Conservation (phyloP, 2,888 invertebrate genomes). For the Andrena fulva region DNA sequence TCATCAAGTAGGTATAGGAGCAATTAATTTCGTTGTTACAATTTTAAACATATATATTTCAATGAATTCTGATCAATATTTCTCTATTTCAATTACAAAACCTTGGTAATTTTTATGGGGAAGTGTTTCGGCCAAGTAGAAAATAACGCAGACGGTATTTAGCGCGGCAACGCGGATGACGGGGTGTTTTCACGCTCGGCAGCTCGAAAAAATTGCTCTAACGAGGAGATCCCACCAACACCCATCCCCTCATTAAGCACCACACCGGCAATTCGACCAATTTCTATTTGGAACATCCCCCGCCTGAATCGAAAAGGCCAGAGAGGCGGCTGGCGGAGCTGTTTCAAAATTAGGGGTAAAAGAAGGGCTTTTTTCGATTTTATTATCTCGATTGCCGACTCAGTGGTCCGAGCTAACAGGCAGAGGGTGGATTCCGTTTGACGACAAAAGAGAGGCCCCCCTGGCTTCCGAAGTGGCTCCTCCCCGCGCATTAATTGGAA, state of each 20-base stretch:
- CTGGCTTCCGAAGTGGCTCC: conserved; percentile 35
- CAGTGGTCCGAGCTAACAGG: conserved; percentile 65
- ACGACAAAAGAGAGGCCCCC: conserved; percentile 49
- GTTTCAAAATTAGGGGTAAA: conserved; percentile 69
- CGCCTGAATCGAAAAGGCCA: not conserved
- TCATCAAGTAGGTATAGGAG: too few species aligned
- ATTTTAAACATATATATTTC: too few species aligned
- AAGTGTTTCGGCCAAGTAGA: too few species aligned
- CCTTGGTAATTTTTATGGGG: too few species aligned
- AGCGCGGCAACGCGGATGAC: not conserved
- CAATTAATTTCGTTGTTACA: too few species aligned
- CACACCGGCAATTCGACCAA: conserved; percentile 13
- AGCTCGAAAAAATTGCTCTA: not conserved
- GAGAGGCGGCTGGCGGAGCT: conserved; percentile 45
- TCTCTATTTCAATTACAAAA: too few species aligned
- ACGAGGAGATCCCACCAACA: not conserved
- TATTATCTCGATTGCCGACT: conserved; percentile 76
- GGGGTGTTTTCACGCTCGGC: not conserved
- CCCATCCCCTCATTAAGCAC: conserved; percentile 7
- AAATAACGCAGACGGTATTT: too few species aligned
- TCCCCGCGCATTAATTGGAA: conserved; percentile 59
- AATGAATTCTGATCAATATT: too few species aligned
- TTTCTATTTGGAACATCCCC: not conserved
- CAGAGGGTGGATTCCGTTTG: conserved; percentile 45
- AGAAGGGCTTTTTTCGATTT: conserved; percentile 71